phyloP scores from a whole-genome alignment of 2,797 vertebrate genomes.

The Sebastolobus altivelis region DNA sequence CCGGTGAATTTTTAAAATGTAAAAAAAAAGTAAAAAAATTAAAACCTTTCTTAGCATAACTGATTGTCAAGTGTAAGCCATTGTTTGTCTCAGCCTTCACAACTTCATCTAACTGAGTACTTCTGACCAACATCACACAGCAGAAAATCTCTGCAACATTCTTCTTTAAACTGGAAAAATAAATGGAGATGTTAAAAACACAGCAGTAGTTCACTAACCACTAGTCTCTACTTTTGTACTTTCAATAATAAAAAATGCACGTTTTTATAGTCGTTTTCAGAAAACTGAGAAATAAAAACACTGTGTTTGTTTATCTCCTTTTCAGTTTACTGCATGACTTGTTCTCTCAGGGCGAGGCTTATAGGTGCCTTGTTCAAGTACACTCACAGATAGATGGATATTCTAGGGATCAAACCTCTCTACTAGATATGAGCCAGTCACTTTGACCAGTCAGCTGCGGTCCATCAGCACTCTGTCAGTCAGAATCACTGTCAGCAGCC shows the following conservation, averaged over 20 bases:
- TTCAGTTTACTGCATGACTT: not conserved
- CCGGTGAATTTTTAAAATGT: too few species aligned
- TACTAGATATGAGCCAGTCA: not conserved
- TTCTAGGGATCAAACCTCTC: not conserved
- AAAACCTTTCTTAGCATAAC: not conserved
- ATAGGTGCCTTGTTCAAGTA: not conserved
- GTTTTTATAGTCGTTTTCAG: not conserved
- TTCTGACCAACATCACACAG: not conserved
- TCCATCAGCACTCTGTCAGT: conserved; percentile 12
- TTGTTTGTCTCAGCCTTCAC: not conserved
- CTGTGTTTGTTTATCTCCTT: not conserved
- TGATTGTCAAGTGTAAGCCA: not conserved
- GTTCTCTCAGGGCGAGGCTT: not conserved
- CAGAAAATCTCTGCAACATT: not conserved
- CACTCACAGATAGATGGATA: not conserved
- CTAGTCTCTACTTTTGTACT: too few species aligned
- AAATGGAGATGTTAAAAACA: not conserved
- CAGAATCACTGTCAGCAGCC: not conserved
- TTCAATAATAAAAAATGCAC: not conserved
- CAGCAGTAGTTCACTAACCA: not conserved
- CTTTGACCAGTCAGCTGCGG: not conserved
- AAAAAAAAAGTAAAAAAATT: not conserved
- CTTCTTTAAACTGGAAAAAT: not conserved
- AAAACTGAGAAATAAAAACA: not conserved
- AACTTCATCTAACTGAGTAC: not conserved